Base-by-base conservation (phyloP, 2,113 vertebrate species). In the Heterochromis multidens region DNA sequence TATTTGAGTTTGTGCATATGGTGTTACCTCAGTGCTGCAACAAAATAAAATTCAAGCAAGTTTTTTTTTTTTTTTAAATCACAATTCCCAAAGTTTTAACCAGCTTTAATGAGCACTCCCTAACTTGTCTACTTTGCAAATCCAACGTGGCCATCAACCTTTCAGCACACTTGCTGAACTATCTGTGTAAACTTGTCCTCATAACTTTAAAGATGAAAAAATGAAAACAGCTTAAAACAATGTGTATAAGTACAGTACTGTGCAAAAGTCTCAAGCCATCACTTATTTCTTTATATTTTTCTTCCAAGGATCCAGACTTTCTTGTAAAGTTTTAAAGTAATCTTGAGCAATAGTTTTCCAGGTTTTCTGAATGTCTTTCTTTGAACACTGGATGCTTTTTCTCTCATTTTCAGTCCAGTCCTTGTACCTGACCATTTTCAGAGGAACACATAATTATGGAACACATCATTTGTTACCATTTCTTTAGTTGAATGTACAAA, bases 61-160 rank as follows among this genome's bases (percentile, higher is more conserved):
- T 77, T 79, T 56, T 17, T 16, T 7, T 52, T 31, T 49, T 33
- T 87, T 43, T 21, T 27, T 25, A 67, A n/a, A n/a, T 81, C 19
- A 25, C 23, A 67, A 14, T 72, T 84, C 61, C 13, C 10, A 29
- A 67, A 78, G 43, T 57, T 57, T 31, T 27, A n/a, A 7, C 76
- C 25, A 86, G 31, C n/a, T 27, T 4, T 88, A 89, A 92, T 88
- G 23, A 91, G 29, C 54, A 12, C 29, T 29, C 12, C 9, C 40
- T 9, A 16, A 46, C 27, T 12, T 7, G 1, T 46, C 6, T 49
- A 13, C 35, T 82, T 25, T 77, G 13, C 23, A 59, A 72, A 35
- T 72, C 8, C 46, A 77, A 46, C 79, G 84, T 89, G 57, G 52
- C 21, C 33, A 21, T 72, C 43, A 89, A 49, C 76, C 27, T 79